These are phyloP conservation scores for Octopus bimaculoides DNA, from an alignment of 1,140 invertebrate species.

Conservation along the genomic window DNA sequence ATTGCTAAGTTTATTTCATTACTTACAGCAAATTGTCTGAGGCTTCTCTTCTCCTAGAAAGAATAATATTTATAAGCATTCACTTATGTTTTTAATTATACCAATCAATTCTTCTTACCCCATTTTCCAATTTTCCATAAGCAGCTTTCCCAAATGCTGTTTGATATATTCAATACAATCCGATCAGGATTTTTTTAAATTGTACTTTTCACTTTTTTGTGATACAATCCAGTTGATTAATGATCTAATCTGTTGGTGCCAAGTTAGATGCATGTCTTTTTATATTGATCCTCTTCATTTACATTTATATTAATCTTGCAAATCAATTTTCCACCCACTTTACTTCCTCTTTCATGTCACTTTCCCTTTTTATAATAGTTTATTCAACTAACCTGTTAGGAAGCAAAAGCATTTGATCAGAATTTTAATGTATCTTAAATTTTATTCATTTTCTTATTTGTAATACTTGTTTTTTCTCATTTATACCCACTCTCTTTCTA, in stretches of 20 bases:
- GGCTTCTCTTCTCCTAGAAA: too few relatives aligned
- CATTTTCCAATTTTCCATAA: neutral
- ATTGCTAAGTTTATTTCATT: too few relatives aligned
- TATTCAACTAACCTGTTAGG: too few relatives aligned
- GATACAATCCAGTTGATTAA: conserved; percentile 1
- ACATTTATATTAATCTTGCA: neutral
- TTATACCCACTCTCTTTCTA: too few relatives aligned
- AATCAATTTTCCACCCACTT: neutral
- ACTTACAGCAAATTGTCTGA: too few relatives aligned
- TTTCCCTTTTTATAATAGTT: neutral
- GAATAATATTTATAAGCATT: neutral
- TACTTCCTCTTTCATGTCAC: neutral
- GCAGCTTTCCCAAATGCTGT: neutral
- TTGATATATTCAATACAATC: neutral
- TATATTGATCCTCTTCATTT: conserved; percentile 2
- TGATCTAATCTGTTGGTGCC: neutral
- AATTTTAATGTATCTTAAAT: too few relatives aligned
- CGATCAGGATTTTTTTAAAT: neutral
- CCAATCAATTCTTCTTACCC: neutral
- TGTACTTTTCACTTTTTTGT: neutral
- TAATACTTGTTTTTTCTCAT: too few relatives aligned
- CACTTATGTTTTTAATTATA: neutral
- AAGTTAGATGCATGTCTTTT: neutral
- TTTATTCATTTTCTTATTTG: too few relatives aligned
- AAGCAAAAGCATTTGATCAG: too few relatives aligned